These are phyloP conservation scores for Cosmorhoe ocellata DNA, from an alignment of 2,888 invertebrate species.

Conservation along the genomic window DNA sequence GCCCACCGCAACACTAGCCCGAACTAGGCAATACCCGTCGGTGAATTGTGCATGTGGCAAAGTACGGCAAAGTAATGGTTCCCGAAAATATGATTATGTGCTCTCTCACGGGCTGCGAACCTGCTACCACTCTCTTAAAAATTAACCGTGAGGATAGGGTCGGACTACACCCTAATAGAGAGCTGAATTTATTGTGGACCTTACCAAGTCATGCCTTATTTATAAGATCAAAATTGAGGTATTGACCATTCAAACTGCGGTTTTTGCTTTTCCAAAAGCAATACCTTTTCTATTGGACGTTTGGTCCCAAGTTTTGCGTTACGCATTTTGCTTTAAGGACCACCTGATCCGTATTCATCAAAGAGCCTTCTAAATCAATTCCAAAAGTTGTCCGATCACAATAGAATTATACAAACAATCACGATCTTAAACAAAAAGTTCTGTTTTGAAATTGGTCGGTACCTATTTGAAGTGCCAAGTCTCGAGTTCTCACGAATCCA, in stretches of 20 bases:
- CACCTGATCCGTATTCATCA: no score
- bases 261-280: no score
- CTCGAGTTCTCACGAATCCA: constrained; percentile 11
- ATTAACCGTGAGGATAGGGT: constrained; percentile 12
- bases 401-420: no score
- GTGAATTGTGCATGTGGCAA: constrained; percentile 25
- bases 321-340: no score
- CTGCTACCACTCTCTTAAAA: constrained; percentile 23
- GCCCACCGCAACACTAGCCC: constrained; percentile 1
- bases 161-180: constrained; percentile 20
- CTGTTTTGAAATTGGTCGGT: background rate
- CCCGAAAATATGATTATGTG: constrained; percentile 28
- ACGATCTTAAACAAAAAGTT: background rate
- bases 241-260: no score
- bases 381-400: no score
- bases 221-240: background rate
- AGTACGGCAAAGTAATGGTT: constrained; percentile 24
- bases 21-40: constrained; percentile 15
- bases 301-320: no score
- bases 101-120: constrained; percentile 8
- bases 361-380: no score
- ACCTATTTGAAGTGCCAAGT: constrained; percentile 2
- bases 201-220: constrained; percentile 8
- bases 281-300: no score
- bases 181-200: constrained; percentile 13